phyloP scores from a whole-genome alignment of 1,140 invertebrate genomes.

The Sitobion miscanthi region DNA sequence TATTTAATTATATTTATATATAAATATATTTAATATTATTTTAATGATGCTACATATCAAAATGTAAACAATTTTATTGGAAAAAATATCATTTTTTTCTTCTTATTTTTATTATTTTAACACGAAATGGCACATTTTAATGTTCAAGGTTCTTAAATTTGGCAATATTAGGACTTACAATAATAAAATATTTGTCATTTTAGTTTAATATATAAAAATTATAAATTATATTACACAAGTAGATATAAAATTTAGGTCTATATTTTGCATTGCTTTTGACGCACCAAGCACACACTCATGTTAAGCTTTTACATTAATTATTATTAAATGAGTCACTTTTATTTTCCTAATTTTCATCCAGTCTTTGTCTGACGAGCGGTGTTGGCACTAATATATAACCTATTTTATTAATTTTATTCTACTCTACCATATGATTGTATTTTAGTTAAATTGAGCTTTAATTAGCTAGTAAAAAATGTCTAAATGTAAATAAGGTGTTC shows the following conservation, averaged over 20 bases:
- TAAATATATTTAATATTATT: constrained; percentile 50
- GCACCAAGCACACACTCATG: constrained; percentile 11
- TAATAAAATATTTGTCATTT: constrained; percentile 49
- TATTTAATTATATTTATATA: constrained; percentile 52
- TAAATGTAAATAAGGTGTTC: constrained; percentile 25
- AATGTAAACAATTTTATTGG: constrained; percentile 54
- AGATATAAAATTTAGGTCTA: constrained; percentile 53
- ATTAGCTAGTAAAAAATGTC: constrained; percentile 55
- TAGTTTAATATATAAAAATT: constrained; percentile 48
- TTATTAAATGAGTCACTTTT: constrained; percentile 17
- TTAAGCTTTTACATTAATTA: constrained; percentile 31
- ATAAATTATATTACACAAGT: constrained; percentile 50
- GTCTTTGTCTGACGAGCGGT: constrained; percentile 35
- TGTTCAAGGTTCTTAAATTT: constrained; percentile 48
- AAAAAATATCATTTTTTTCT: constrained; percentile 45
- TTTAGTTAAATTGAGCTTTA: constrained; percentile 54
- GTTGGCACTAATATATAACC: constrained; percentile 3
- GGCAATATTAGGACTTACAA: constrained; percentile 55
- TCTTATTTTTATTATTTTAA: constrained; percentile 24
- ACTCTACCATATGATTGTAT: constrained; percentile 55
- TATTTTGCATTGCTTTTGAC: constrained; percentile 31
- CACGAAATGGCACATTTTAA: constrained; percentile 56
- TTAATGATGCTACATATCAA: constrained; percentile 56
- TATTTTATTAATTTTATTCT: constrained; percentile 32
- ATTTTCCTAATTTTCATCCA: constrained; percentile 34